Conservation (phyloP, 2,797 vertebrate genomes). For the Babyrousa celebensis region DNA sequence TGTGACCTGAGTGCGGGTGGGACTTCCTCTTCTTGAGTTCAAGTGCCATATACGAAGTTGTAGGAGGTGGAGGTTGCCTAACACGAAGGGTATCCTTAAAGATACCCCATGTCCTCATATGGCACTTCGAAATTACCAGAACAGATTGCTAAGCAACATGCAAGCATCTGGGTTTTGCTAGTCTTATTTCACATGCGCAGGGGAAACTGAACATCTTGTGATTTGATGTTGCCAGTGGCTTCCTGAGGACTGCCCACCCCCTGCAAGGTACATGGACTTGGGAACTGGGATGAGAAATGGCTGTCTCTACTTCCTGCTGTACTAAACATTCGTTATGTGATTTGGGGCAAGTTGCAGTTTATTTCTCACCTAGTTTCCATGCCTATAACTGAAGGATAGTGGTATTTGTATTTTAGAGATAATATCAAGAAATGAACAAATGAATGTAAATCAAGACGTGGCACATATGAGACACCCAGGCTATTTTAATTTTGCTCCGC, state of each 20-base stretch:
- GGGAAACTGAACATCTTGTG: accelerated
- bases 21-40: slow-evolving; percentile 74
- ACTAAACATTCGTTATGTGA: neutral
- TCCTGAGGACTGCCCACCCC: neutral
- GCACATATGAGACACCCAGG: neutral
- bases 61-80: neutral
- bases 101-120: neutral
- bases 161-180: neutral
- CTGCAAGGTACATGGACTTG: accelerated
- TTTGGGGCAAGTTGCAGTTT: neutral
- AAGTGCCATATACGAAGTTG: neutral
- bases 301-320: neutral
- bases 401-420: neutral
- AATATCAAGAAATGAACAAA: neutral
- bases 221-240: neutral
- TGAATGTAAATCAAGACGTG: too few species aligned
- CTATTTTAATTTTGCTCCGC: neutral
- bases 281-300: neutral
- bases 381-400: neutral
- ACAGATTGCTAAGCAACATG: accelerated
- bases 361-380: slow-evolving; percentile 7
- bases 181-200: accelerated
- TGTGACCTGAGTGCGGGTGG: neutral
- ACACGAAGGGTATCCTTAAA: neutral
- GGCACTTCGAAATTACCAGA: neutral